Percentiles rank a stretch among this genome's conserved stretches.
phyloP scores from a whole-genome alignment of 2,888 invertebrate genomes.

The Eristalis tenax region DNA sequence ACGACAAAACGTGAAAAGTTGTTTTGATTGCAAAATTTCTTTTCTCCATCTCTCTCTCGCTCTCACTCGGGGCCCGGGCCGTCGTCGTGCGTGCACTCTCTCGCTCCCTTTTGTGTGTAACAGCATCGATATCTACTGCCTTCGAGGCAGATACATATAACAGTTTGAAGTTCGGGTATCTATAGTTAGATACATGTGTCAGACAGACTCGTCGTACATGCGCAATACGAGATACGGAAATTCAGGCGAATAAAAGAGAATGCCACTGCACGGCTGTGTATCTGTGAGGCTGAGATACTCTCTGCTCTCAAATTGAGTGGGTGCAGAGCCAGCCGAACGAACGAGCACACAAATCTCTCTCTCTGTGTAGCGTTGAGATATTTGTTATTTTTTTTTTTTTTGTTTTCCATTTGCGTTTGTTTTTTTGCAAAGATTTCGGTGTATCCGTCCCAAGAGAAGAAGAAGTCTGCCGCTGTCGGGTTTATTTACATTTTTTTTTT shows the following conservation, averaged over 20 bases:
- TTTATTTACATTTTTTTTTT: constrained; percentile 55
- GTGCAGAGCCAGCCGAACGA: not conserved
- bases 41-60: not conserved
- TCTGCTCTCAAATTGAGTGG: not conserved
- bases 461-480: not conserved
- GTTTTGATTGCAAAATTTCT: constrained; percentile 68
- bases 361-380: not conserved
- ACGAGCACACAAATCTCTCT: not conserved
- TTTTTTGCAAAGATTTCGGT: constrained; percentile 35
- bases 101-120: not conserved
- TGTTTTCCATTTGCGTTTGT: not conserved
- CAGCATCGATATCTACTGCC: not conserved
- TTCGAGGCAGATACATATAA: constrained; percentile 35
- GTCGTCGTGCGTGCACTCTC: not conserved
- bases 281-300: not conserved
- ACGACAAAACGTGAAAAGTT: constrained; percentile 55
- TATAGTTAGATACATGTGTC: constrained; percentile 10
- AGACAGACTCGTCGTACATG: constrained; percentile 37
- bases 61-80: not conserved
- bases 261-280: not conserved
- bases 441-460: constrained; percentile 20
- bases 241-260: constrained; percentile 4
- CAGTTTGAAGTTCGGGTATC: constrained; percentile 32
- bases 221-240: constrained; percentile 52
- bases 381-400: not conserved